Evolutionary conservation across 2,113 vertebrate species (phyloP).

Genomic region (Ivindomyrus marchei): DNA sequence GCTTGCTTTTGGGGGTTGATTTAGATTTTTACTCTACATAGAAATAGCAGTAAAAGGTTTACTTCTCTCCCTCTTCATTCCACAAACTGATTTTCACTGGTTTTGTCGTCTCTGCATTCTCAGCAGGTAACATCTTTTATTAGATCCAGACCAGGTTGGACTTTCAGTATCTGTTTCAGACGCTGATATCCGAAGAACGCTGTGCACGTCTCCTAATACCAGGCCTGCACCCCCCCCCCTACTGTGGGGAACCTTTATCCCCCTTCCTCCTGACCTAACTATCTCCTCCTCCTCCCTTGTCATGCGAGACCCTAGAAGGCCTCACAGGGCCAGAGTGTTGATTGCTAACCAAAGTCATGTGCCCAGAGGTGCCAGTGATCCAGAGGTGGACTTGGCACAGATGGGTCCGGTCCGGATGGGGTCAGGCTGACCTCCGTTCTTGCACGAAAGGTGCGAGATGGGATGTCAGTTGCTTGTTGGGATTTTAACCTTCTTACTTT

Average conservation of each 20-base stretch:
- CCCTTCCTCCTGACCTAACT: conserved; percentile 38
- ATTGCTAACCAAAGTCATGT: conserved; percentile 71
- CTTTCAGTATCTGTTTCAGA: conserved; percentile 25
- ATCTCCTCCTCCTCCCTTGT: conserved; percentile 24
- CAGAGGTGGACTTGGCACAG: conserved; percentile 29
- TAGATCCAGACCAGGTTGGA: conserved; percentile 6
- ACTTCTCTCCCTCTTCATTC: background rate
- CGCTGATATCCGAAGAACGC: conserved; percentile 42
- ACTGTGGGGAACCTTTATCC: conserved; percentile 27
- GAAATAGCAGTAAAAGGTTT: background rate
- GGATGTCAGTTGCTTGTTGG: background rate
- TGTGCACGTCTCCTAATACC: conserved; percentile 40
- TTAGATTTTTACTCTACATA: background rate
- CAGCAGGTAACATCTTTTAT: conserved; percentile 19
- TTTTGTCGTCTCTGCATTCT: background rate
- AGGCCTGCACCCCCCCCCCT: conserved; percentile 28
- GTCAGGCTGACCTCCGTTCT: background rate
- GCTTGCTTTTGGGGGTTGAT: background rate
- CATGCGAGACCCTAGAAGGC: background rate
- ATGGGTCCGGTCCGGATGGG: background rate
- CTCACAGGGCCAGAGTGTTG: background rate
- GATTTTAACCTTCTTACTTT: background rate
- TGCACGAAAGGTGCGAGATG: background rate
- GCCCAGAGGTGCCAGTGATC: conserved; percentile 41
- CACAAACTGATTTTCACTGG: background rate